A percentile compares a stretch with the other conserved stretches of the same genome.
Evolutionary conservation across 2,113 vertebrate genomes (phyloP).

Genomic region (Vulpes lagopus): DNA sequence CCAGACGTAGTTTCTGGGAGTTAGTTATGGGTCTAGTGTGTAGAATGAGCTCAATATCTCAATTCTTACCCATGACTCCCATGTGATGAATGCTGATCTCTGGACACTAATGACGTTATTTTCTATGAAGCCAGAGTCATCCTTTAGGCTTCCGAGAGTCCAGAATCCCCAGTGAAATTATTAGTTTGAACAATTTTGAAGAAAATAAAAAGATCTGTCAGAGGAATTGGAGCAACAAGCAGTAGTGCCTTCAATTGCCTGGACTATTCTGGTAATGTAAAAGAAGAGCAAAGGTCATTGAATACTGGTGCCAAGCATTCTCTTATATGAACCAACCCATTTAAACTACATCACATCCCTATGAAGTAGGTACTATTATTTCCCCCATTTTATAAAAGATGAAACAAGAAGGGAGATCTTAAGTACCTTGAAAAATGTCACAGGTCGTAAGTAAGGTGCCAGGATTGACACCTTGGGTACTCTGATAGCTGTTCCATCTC

Average conservation of each 20-base stretch:
- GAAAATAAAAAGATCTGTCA: slow-evolving; percentile 17
- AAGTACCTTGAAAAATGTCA: slow-evolving; percentile 37
- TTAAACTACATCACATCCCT: neutral
- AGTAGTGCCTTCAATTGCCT: neutral
- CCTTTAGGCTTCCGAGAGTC: neutral
- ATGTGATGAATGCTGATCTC: neutral
- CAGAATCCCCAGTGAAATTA: neutral
- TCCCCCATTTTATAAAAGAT: neutral
- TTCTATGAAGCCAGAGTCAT: slow-evolving; percentile 40
- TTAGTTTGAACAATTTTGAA: slow-evolving; percentile 42
- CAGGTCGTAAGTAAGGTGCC: neutral
- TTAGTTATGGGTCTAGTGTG: neutral
- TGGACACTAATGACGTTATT: neutral
- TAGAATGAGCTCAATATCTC: neutral
- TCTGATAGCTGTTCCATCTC: neutral
- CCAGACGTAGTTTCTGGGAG: neutral
- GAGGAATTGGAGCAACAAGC: neutral
- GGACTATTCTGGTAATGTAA: slow-evolving; percentile 44
- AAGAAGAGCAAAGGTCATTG: neutral
- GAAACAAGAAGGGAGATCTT: slow-evolving; percentile 20
- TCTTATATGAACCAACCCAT: slow-evolving; percentile 9
- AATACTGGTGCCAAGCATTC: neutral
- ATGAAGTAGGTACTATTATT: neutral
- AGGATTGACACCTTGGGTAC: neutral
- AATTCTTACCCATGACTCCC: neutral